Evolutionary conservation across 2,888 invertebrate species (phyloP).

Genomic region (Linyphia triangularis): DNA sequence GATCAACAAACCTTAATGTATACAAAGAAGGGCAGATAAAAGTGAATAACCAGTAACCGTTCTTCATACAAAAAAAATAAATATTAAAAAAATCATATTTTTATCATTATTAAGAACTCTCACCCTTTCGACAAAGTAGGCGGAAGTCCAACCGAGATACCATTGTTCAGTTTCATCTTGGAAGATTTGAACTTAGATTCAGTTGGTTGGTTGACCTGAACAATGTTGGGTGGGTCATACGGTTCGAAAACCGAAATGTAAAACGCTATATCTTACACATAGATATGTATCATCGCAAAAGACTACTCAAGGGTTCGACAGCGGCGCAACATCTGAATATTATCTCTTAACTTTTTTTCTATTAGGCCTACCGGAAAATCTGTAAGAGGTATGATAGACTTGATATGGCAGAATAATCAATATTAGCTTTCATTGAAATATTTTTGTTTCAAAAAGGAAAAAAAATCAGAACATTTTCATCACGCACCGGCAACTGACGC

Average conservation of each 20-base stretch:
- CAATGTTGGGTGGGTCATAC: not conserved
- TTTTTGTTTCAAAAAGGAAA: no score
- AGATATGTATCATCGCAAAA: no score
- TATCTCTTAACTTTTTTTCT: no score
- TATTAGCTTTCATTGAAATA: no score
- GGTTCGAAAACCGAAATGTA: not conserved
- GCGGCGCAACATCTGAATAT: no score
- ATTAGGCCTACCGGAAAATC: no score
- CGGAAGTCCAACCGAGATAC: slow-evolving; percentile 42
- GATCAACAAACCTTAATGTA: slow-evolving; percentile 40
- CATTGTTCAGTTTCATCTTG: slow-evolving; percentile 54
- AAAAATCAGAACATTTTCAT: no score
- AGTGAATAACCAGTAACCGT: slow-evolving; percentile 14
- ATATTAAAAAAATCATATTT: slow-evolving; percentile 14
- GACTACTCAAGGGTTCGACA: no score
- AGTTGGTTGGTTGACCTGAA: slow-evolving; percentile 66
- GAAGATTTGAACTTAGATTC: slow-evolving; percentile 54
- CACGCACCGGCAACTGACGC: no score
- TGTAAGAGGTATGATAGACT: no score
- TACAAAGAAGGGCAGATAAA: not conserved
- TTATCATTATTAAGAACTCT: not conserved
- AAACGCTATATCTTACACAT: not conserved
- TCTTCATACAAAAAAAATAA: not conserved
- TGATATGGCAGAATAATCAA: no score
- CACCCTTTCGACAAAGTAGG: slow-evolving; percentile 25